Evolutionary conservation across 2,113 vertebrate species (phyloP), one percentile per base, ranked within the genome.

Genomic region (Trematomus loennbergii): DNA sequence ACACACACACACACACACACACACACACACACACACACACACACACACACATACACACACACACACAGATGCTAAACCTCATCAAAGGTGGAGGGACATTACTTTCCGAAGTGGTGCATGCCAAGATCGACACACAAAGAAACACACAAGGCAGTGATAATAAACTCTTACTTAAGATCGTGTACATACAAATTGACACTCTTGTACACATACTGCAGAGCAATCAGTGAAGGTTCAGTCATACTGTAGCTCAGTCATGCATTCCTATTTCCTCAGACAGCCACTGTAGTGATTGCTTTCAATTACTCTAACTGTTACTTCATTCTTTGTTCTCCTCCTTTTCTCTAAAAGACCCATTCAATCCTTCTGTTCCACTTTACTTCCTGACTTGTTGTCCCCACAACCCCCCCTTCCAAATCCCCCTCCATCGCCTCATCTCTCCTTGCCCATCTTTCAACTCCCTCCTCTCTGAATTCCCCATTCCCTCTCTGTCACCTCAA

Each of bases 401-500:
- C 3, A 29, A 82, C 68, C 71, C 61, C 64, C 83, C 72, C n/a
- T 10, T 33, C 71, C 68, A 79, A 75, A 71, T 64, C 64, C 79
- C 54, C 36, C 48, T 50, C 76, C 85, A 62, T 61, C 45, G 40
- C 76, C 48, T 65, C 83, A 84, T 87, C 71, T 86, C 75, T 54
- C 25, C 72, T 65, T 79, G 71, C 55, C 55, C 60, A 76, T 79
- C 72, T 82, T 72, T 79, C 69, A 71, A 60, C 69, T 81, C 70
- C 48, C 54, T 50, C 16, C 69, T 58, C 76, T 77, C 49, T 75
- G 87, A 88, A 68, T 79, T 82, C 78, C 72, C 60, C 73, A 29
- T 84, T 83, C 74, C 75, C 79, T 78, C 82, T 62, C 71, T 59
- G 62, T 91, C 84, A 89, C 84, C 86, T 87, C 82, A 78, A 79